A percentile compares a stretch with the other conserved stretches of the same genome.
These are phyloP conservation scores for Ferrisia virgata DNA, from an alignment of 2,888 invertebrate species.

Conservation along the genomic window DNA sequence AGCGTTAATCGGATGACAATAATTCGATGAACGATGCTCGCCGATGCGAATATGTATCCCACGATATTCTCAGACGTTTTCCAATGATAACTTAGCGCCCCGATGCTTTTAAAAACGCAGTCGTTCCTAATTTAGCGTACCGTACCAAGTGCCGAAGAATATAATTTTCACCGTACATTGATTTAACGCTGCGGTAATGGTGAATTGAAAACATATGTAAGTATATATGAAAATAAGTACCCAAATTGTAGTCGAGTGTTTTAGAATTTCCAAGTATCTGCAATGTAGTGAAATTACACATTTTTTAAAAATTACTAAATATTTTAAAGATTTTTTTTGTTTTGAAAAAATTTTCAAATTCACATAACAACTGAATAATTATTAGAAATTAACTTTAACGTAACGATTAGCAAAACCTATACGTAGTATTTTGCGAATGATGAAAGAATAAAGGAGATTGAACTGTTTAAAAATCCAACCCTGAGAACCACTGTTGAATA, in stretches of 20 bases:
- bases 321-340: no score
- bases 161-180: background rate
- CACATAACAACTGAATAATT: no score
- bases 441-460: background rate
- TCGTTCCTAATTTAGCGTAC: slow-evolving; percentile 33
- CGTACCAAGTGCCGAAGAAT: background rate
- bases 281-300: no score
- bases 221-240: background rate
- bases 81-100: slow-evolving; percentile 35
- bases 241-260: no score
- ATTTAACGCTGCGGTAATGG: background rate
- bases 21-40: slow-evolving; percentile 45
- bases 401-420: no score
- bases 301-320: no score
- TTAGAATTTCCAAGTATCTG: no score
- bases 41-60: slow-evolving; percentile 42
- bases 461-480: background rate
- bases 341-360: no score
- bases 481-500: background rate
- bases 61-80: slow-evolving; percentile 44
- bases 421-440: no score
- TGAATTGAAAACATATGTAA: background rate
- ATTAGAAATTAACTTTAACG: no score
- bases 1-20: slow-evolving; percentile 44
- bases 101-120: slow-evolving; percentile 31